These are phyloP conservation scores for Deroptyus accipitrinus DNA, from an alignment of 2,113 vertebrate species.

Conservation along the genomic window DNA sequence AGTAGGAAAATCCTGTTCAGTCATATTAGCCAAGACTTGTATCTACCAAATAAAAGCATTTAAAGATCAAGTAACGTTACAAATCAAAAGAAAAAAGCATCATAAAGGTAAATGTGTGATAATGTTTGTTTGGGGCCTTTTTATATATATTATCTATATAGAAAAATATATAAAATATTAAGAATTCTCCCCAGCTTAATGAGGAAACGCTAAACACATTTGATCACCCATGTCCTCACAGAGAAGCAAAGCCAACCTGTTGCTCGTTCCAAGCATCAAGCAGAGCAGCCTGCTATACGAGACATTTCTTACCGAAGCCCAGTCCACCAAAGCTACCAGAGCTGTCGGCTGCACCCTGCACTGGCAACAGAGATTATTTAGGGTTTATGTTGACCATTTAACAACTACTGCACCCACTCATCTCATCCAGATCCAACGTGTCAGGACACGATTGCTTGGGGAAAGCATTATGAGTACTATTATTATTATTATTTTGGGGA, in stretches of 20 bases:
- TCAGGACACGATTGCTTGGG: fast-evolving
- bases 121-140: fast-evolving
- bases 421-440: neutral
- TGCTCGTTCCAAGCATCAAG: neutral
- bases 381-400: neutral
- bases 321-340: neutral
- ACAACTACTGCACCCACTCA: neutral
- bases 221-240: fast-evolving
- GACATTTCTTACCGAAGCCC: neutral
- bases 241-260: neutral
- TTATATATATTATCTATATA: neutral
- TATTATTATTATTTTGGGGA: neutral
- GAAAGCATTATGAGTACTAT: neutral
- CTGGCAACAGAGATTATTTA: neutral
- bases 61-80: neutral
- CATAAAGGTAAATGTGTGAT: neutral
- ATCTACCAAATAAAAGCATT: neutral
- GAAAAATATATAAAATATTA: neutral
- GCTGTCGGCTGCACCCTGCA: neutral
- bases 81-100: neutral
- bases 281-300: neutral
- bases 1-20: neutral
- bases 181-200: neutral
- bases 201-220: neutral
- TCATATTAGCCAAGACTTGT: neutral